Conservation (phyloP, 2,888 invertebrate genomes). For the Morpho deidamia region DNA sequence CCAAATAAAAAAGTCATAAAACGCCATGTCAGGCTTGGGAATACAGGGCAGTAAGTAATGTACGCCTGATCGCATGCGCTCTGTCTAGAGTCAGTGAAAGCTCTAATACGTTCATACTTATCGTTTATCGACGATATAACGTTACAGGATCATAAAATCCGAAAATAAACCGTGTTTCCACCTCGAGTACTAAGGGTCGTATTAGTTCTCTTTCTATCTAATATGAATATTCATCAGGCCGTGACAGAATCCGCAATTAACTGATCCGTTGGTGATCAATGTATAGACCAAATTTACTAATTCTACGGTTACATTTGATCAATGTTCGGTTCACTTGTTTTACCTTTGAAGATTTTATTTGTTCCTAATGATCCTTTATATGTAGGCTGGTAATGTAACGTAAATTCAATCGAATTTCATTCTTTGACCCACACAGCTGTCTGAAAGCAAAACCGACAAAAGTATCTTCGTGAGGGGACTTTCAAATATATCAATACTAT, state of each 20-base stretch:
- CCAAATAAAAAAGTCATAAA: conserved; percentile 75
- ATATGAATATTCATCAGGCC: conserved; percentile 56
- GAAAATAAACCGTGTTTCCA: conserved; percentile 48
- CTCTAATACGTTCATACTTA: conserved; percentile 52
- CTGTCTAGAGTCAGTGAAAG: conserved; percentile 62
- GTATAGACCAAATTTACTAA: conserved; percentile 22
- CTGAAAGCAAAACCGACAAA: conserved; percentile 55
- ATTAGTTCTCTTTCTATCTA: conserved; percentile 38
- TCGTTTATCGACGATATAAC: conserved; percentile 68
- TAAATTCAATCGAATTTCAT: background rate
- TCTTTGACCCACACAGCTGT: conserved; percentile 18
- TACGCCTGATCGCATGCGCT: conserved; percentile 54
- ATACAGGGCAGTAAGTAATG: conserved; percentile 58
- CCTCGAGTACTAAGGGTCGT: conserved; percentile 41
- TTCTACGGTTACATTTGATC: conserved; percentile 32
- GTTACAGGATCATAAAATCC: conserved; percentile 67
- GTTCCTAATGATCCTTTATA: background rate
- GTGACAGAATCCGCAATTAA: conserved; percentile 56
- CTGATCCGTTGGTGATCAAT: no score
- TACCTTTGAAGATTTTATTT: background rate
- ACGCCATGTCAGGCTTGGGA: conserved; percentile 68
- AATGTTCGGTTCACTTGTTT: conserved; percentile 3
- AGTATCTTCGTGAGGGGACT: conserved; percentile 42
- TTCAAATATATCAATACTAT: conserved; percentile 50
- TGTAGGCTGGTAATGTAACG: background rate